A percentile compares a stretch with the other conserved stretches of the same genome.
phyloP scores from a whole-genome alignment of 37 sponge, comb jelly and placozoan genomes.

The Ephydatia muelleri region DNA sequence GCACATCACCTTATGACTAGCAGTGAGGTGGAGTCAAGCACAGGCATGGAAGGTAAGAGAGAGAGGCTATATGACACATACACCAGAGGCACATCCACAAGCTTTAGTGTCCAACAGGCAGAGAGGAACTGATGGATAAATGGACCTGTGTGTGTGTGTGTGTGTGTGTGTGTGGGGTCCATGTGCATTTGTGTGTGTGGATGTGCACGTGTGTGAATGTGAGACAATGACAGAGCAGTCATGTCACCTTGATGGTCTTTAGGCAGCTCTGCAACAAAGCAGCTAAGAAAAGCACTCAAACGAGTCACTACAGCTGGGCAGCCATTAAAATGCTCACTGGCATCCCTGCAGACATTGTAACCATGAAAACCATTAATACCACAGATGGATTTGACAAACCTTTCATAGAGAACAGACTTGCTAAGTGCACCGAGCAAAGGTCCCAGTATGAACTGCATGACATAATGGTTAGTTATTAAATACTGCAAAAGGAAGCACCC shows the following conservation, averaged over 20 bases:
- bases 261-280: conserved; percentile 24
- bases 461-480: neutral
- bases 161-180: no score
- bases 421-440: conserved; percentile 54
- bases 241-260: conserved; percentile 13
- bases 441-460: conserved; percentile 61
- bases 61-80: conserved; percentile 53
- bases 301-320: conserved; percentile 27
- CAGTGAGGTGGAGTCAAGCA: conserved; percentile 24
- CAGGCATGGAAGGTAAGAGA: conserved; percentile 25
- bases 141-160: no score
- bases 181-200: neutral
- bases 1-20: conserved; percentile 39
- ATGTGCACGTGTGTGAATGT: no score
- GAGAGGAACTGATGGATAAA: conserved; percentile 40
- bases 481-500: no score
- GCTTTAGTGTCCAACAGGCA: neutral
- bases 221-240: no score
- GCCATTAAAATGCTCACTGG: neutral
- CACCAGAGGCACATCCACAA: conserved; percentile 60
- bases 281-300: conserved; percentile 10
- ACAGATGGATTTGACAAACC: conserved; percentile 45
- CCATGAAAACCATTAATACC: neutral
- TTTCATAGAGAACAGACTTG: conserved; percentile 44
- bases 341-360: conserved; percentile 4